These are phyloP conservation scores for Melanerpes formicivorus DNA, from an alignment of 2,113 vertebrate species.

Conservation along the genomic window DNA sequence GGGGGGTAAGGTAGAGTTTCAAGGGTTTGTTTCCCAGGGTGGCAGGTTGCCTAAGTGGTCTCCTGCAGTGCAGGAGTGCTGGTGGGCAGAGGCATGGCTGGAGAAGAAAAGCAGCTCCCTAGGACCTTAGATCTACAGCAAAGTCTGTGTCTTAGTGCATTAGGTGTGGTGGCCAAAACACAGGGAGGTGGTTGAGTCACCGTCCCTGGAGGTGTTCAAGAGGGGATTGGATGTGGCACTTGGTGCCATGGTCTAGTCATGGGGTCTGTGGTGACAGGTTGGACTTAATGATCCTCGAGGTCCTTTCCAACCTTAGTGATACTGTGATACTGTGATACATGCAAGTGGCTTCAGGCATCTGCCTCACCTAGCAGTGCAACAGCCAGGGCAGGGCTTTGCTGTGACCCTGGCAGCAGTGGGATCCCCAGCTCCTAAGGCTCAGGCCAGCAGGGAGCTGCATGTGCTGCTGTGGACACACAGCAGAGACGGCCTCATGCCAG, in stretches of 20 bases:
- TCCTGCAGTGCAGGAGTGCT: neutral
- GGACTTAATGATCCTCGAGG: too few relatives aligned
- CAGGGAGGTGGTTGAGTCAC: too few relatives aligned
- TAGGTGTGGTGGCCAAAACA: neutral
- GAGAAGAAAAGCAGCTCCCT: neutral
- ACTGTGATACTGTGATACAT: too few relatives aligned
- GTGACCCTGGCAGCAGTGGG: neutral
- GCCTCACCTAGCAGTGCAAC: neutral
- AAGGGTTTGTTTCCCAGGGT: neutral
- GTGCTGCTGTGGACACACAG: rapidly evolving
- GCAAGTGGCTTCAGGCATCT: neutral
- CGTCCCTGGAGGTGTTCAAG: too few relatives aligned
- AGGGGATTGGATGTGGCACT: too few relatives aligned
- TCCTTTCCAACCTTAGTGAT: too few relatives aligned
- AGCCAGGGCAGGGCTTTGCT: neutral
- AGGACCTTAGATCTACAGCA: neutral
- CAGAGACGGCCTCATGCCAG: rapidly evolving
- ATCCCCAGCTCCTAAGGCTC: neutral
- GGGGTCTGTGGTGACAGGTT: too few relatives aligned
- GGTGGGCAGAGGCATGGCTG: neutral
- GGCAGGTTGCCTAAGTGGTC: neutral
- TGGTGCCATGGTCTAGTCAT: too few relatives aligned
- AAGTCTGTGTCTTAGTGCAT: neutral
- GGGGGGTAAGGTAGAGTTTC: neutral
- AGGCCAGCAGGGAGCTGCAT: neutral